These are phyloP conservation scores for Pachyseris speciosa DNA, from an alignment of 64 coral and sea anemone species.

Conservation along the genomic window DNA sequence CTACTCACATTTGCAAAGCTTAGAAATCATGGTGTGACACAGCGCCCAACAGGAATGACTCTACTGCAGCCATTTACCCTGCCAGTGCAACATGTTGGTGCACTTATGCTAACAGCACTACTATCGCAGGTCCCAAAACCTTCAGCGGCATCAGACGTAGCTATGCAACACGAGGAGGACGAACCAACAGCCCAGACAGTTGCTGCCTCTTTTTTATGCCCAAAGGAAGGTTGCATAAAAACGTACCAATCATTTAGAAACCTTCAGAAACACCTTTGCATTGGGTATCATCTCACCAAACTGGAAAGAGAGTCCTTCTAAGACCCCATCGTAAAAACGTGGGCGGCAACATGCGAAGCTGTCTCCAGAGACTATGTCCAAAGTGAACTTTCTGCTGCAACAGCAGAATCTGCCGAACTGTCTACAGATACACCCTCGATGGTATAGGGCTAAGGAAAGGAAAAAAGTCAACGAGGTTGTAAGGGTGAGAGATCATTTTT, in stretches of 20 bases:
- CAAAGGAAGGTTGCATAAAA: neutral
- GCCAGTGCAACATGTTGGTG: slow-evolving; percentile 29
- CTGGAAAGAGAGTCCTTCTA: slow-evolving; percentile 6
- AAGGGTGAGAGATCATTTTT: neutral
- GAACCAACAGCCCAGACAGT: neutral
- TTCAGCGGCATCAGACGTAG: neutral
- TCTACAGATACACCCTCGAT: neutral
- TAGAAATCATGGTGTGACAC: slow-evolving; percentile 1
- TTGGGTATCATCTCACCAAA: neutral
- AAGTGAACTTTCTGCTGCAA: neutral
- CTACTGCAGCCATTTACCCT: slow-evolving; percentile 31
- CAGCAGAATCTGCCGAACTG: neutral
- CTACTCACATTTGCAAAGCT: neutral
- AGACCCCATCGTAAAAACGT: neutral
- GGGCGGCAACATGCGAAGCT: neutral
- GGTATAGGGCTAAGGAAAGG: neutral
- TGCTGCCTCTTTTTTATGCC: neutral
- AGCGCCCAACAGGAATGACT: slow-evolving; percentile 6
- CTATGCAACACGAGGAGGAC: neutral
- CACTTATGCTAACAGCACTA: neutral
- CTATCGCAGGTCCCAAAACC: neutral
- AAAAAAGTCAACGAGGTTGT: neutral
- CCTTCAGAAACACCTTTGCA: neutral
- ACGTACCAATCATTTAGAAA: neutral
- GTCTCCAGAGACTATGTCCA: neutral